Evolutionary conservation across 2,797 vertebrate species (phyloP), one percentile per base, ranked within the genome.

Genomic region (Tenualosa ilisha): DNA sequence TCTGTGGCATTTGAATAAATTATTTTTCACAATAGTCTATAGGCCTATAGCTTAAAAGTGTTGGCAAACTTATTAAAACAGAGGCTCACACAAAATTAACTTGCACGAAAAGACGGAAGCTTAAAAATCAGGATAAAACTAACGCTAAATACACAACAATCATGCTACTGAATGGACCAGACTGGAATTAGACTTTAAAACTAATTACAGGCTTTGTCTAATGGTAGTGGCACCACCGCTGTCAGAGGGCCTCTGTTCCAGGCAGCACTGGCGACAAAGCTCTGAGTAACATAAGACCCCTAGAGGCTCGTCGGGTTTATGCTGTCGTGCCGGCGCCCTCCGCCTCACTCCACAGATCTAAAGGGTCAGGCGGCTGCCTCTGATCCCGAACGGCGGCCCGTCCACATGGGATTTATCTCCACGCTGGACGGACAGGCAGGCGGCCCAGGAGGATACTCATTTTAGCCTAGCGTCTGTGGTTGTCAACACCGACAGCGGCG

Each of bases 381-480:
- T 94, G 94, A 95, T 95, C 94, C 93, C 95, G 94, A 93, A 93
- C 91, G 92, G 93, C 91, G 91, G 92, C 93, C 93, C 92, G 93
- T 94, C 94, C 94, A 94, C 94, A 93, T 93, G 93, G 94, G 95
- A 95, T 95, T 95, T 96, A 95, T 94, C 94, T 96, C 93, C 93
- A 93, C 91, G 91, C 93, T 93, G 94, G 94, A 94, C 93, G 92
- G 93, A 93, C 93, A 93, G 94, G 94, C 94, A 94, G 92, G 93
- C 92, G 88, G 91, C 93, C 93, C 92, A 91, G 83, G 95, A 94
- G 93, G 93, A 94, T 93, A 93, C 92, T 94, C 93, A 93, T 94
- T 95, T 96, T 95, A 95, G 94, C 93, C 92, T 93, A 93, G 92
- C 91, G 94, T 95, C 94, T 94, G 92, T 94, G 95, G 93, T 94